Base-by-base conservation (phyloP, 2,113 vertebrate genomes). In the Melanotaenia duboulayi region DNA sequence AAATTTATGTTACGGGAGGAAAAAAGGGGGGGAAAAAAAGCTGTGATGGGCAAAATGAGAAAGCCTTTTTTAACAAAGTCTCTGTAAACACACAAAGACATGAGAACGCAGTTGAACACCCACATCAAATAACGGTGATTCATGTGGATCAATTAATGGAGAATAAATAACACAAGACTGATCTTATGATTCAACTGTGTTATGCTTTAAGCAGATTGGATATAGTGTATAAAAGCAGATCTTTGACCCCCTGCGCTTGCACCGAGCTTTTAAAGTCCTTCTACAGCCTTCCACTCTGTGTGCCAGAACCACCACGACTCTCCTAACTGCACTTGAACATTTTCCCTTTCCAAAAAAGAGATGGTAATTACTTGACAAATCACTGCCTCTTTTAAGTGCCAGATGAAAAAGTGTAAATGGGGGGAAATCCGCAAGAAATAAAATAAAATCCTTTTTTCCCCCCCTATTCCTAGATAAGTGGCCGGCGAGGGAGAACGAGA, bases 21-120 rank as follows among this genome's bases (percentile, higher is more conserved):
- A 17, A 19, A 48, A 48, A 40, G 11, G n/a, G n/a, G n/a, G n/a
- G n/a, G n/a, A 62, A 93, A 90, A 91, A 91, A 90, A 88, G 91
- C 92, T 92, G 87, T 84, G 79, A 90, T 90, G 90, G 85, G 80
- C 82, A 94, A 93, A 94, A 94, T 62, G 73, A 75, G 80, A 92
- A 90, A 59, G 70, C 60, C 71, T 84, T 58, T 58, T 40, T 62
- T 46, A 65, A 87, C 69, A 90, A 79, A 73, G 73, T 52, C 28
- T n/a, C 28, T 57, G 71, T 68, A 80, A 66, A 16, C 19, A 64
- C 61, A 63, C 51, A 65, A 40, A 74, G 19, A 71, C 60, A 65
- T 10, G 25, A 71, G 7, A 44, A 62, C 37, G 60, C 66, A 16
- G 12, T 66, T 5, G 65, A 60, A 76, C 59, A 54, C 44, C 25